Evolutionary conservation across 2,888 invertebrate genomes (phyloP).

Genomic region (Drosophila nigricruria): DNA sequence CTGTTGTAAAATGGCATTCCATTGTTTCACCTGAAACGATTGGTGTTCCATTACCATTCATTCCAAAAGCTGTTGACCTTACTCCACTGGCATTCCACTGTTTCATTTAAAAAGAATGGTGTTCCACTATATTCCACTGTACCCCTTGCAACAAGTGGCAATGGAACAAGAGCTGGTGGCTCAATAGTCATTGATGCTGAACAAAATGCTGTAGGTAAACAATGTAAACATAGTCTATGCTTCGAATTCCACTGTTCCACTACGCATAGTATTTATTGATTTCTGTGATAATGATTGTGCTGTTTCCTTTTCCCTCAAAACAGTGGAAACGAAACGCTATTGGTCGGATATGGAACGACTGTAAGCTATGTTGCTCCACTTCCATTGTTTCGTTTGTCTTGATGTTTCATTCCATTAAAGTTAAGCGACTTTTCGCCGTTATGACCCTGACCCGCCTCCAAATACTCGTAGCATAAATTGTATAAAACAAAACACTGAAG

Average conservation of each 20-base stretch:
- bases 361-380: not conserved
- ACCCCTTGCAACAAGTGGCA: not conserved
- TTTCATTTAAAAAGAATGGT: not conserved
- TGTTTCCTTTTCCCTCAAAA: not conserved
- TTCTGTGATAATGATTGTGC: not conserved
- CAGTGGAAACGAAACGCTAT: not conserved
- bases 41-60: not conserved
- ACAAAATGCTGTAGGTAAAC: not conserved
- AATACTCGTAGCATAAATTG: constrained; percentile 31
- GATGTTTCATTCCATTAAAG: constrained; percentile 11
- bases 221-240: not conserved
- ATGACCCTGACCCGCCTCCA: constrained; percentile 45
- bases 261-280: not conserved
- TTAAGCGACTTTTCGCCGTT: constrained; percentile 9
- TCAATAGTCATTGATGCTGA: not conserved
- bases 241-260: not conserved
- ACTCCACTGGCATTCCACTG: not conserved
- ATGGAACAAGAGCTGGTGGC: not conserved
- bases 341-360: too few species aligned
- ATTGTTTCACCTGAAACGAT: not conserved
- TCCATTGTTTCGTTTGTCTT: not conserved
- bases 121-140: not conserved
- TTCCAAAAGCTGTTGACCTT: not conserved
- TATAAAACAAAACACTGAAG: constrained; percentile 8
- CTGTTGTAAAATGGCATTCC: too few species aligned